Evolutionary conservation across 1,140 invertebrate genomes (phyloP), one percentile per base, ranked within the genome.

Genomic region (Plutomurus gul): DNA sequence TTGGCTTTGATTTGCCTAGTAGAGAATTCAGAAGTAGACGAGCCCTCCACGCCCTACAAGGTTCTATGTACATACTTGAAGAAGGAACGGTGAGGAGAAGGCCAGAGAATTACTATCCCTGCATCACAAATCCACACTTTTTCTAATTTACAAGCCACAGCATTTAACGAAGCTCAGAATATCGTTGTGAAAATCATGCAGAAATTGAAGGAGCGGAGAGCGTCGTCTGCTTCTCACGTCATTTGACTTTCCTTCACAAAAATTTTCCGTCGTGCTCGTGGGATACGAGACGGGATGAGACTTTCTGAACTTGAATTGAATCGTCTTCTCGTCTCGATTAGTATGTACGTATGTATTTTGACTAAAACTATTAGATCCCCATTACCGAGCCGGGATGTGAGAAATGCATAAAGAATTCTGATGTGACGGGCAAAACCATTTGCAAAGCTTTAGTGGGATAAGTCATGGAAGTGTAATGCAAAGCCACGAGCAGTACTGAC

Each of bases 361-460:
- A 33, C 6, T 65, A 65, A 65, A 65, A 65, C 56, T 65, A 65
- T 65, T 65, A 65, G 56, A 65, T 65, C 56, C 56, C 56, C 56
- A 30, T 65, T 65, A 65, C 56, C 16, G 13, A 33, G 56, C 30
- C n/a, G 36, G 36, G 56, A 65, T 36, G 56, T 33, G 56, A n/a
- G 16, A 30, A 65, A 65, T 65, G 36, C 56, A 36, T 65, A 65
- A 65, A 65, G 56, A 36, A 10, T 65, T 65, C 10, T 65, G 56
- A 65, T 65, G 27, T 65, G 25, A 30, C 27, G n/a, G 56, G 13
- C 30, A n/a, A n/a, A n/a, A n/a, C n/a, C n/a, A n/a, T n/a, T n/a
- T n/a, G n/a, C n/a, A n/a, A n/a, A n/a, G n/a, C n/a, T n/a, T n/a
- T n/a, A n/a, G n/a, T n/a, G n/a, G n/a, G n/a, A n/a, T n/a, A n/a